These are phyloP conservation scores for Anthonomus grandis DNA, from an alignment of 1,140 invertebrate species.

Conservation along the genomic window DNA sequence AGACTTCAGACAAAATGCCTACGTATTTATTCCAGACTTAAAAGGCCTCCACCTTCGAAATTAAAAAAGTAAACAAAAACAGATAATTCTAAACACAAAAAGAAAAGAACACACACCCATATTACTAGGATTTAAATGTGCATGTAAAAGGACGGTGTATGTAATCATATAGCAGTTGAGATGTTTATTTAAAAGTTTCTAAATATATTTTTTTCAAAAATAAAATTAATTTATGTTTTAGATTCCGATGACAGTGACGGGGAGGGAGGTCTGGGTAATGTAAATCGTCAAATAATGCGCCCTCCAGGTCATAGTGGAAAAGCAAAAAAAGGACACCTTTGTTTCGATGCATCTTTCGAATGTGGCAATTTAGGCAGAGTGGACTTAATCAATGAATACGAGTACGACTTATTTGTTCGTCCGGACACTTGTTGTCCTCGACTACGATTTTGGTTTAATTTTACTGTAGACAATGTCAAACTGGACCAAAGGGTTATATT, in stretches of 20 bases:
- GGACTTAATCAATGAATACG: constrained; percentile 88
- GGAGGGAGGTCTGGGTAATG: constrained; percentile 91
- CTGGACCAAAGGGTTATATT: constrained; percentile 94
- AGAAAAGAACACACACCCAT: too few species aligned
- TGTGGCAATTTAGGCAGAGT: constrained; percentile 95
- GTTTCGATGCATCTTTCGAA: constrained; percentile 97
- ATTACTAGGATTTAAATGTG: background rate
- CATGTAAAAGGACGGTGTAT: background rate
- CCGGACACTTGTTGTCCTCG: constrained; percentile 95
- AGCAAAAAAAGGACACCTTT: constrained; percentile 89
- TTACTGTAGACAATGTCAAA: constrained; percentile 94
- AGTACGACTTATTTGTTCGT: constrained; percentile 94
- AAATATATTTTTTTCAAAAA: constrained; percentile 8
- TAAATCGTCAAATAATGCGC: constrained; percentile 86
- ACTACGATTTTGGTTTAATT: constrained; percentile 95
- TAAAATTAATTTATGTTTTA: constrained; percentile 46
- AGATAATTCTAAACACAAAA: too few species aligned
- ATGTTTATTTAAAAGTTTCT: constrained; percentile 8
- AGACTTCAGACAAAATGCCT: too few species aligned
- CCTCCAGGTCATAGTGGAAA: constrained; percentile 93
- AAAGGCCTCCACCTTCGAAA: too few species aligned
- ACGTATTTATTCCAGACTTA: too few species aligned
- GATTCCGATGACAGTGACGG: constrained; percentile 95
- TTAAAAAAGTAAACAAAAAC: too few species aligned
- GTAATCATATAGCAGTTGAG: too few species aligned